These are phyloP conservation scores for Byasa hedistus DNA, from an alignment of 2,888 invertebrate species.

Conservation along the genomic window DNA sequence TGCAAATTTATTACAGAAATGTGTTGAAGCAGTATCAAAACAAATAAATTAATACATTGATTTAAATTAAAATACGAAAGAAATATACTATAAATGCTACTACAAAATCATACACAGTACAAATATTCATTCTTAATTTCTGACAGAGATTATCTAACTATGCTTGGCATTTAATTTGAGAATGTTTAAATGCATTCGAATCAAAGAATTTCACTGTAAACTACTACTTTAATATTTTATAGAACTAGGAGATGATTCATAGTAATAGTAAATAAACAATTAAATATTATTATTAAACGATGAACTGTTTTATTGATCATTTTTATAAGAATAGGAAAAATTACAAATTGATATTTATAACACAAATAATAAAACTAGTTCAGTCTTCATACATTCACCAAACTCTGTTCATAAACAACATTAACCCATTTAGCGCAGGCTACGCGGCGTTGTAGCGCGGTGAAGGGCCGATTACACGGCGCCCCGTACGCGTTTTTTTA, in stretches of 20 bases:
- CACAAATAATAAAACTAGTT: slow-evolving; percentile 60
- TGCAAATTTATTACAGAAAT: slow-evolving; percentile 7
- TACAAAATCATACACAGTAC: background rate
- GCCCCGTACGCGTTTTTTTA: too few relatives aligned
- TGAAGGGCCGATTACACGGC: too few relatives aligned
- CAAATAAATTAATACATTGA: slow-evolving; percentile 16
- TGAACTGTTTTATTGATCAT: background rate
- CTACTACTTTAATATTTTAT: background rate
- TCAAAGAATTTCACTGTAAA: background rate
- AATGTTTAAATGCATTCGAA: slow-evolving; percentile 7
- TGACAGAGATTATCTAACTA: background rate
- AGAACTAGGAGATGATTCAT: background rate
- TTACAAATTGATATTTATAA: slow-evolving; percentile 51
- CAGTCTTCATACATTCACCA: slow-evolving; percentile 62
- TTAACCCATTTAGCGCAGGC: background rate
- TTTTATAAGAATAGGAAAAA: background rate
- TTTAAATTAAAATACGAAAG: slow-evolving; percentile 1
- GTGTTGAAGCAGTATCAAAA: background rate
- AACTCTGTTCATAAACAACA: slow-evolving; percentile 1
- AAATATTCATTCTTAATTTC: slow-evolving; percentile 1
- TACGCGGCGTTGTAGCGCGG: too few relatives aligned
- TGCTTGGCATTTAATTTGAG: slow-evolving; percentile 8
- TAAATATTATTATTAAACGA: background rate
- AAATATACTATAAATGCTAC: slow-evolving; percentile 9
- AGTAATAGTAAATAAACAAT: background rate